A percentile compares a stretch with the other conserved stretches of the same genome.
Conservation (phyloP, 2,797 vertebrate genomes). For the Danio jaintianensis region DNA sequence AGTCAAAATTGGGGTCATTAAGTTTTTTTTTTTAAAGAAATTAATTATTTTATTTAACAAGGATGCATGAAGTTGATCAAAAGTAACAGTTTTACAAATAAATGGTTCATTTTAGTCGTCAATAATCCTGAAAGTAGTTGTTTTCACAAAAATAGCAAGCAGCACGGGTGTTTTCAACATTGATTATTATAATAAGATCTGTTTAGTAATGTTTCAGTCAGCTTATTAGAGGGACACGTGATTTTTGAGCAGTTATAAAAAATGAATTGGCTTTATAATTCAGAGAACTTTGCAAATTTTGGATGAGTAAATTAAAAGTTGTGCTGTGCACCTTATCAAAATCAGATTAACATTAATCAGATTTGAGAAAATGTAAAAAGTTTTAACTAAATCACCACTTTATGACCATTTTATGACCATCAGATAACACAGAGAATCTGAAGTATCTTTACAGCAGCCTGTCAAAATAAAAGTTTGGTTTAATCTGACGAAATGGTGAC, state of each 20-base stretch:
- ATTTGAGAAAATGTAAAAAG: no score
- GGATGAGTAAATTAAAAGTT: no score
- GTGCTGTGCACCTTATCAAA: no score
- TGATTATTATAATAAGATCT: not conserved
- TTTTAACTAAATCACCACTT: no score
- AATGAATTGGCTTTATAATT: no score
- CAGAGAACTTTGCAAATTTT: no score
- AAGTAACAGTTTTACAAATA: not conserved
- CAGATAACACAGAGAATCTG: no score
- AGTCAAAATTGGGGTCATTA: not conserved
- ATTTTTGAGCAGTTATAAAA: not conserved
- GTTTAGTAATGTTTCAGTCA: not conserved
- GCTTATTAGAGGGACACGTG: not conserved
- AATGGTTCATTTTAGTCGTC: not conserved
- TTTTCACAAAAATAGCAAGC: not conserved
- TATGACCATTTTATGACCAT: no score
- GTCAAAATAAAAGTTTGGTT: no score
- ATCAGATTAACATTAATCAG: no score
- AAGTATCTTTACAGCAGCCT: no score
- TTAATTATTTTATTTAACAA: not conserved
- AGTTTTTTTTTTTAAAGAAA: not conserved
- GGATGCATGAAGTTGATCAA: not conserved
- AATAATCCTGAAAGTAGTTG: not conserved
- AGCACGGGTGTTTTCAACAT: not conserved
- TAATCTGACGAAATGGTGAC: no score